Evolutionary conservation across 2,113 vertebrate genomes (phyloP).

Genomic region (Sardina pilchardus): DNA sequence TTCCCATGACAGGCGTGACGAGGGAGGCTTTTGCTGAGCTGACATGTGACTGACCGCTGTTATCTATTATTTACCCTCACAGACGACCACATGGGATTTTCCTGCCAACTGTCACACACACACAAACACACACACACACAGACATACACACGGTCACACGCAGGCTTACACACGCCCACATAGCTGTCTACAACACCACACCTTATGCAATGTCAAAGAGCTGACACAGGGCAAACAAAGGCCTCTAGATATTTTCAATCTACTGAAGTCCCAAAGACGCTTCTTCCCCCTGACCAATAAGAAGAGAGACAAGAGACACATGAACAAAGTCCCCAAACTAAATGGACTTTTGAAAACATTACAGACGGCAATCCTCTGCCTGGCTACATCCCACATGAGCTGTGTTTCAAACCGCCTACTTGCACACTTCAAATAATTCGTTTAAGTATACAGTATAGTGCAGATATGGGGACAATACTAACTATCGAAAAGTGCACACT

Average conservation of each 20-base stretch:
- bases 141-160: neutral
- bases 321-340: neutral
- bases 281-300: too few relatives aligned
- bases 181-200: neutral
- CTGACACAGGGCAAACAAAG: neutral
- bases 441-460: too few relatives aligned
- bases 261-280: neutral
- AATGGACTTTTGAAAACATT: neutral
- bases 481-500: too few relatives aligned
- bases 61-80: slow-evolving; percentile 52
- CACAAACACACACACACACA: slow-evolving; percentile 22
- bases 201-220: neutral
- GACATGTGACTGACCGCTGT: slow-evolving; percentile 10
- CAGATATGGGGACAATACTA: too few relatives aligned
- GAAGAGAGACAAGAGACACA: neutral
- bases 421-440: too few relatives aligned
- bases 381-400: too few relatives aligned
- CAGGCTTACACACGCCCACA: neutral
- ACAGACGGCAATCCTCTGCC: too few relatives aligned
- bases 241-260: neutral
- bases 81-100: slow-evolving; percentile 6
- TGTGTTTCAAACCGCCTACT: too few relatives aligned
- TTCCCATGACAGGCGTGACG: neutral
- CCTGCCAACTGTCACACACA: neutral
- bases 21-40: slow-evolving; percentile 1